Base-by-base conservation (phyloP, 1,140 invertebrate species). In the Oreohelix idahoensis region DNA sequence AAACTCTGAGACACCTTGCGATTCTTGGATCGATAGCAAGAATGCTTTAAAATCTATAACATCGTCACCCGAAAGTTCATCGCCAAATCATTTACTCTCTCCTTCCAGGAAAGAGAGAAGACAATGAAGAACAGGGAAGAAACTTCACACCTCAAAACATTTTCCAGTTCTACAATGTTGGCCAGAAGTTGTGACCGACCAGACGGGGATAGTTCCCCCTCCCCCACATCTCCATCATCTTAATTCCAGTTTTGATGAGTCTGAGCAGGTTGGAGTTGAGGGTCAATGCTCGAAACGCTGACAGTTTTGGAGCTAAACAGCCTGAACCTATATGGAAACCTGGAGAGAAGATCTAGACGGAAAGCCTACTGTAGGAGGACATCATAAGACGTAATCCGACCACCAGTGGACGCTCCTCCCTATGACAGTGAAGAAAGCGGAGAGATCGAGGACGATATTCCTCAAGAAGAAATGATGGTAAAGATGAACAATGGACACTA, bases 311-410 rank as follows among this genome's bases (percentile, higher is more conserved):
- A 23, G 49, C 79, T n/a, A 39, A 77, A 39, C 70, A 69, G 36
- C 53, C 38, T 42, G n/a, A 35, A 38, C 53, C 58, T 73, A 17
- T 78, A 84, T 42, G 26, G 23, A 36, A 63, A 69, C 38, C 85
- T 88, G 42, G 86, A 87, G 73, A 85, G 87, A 58, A 78, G 84
- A 71, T 88, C 87, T 15, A 71, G 88, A 45, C 81, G 90, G 35
- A 91, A 91, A 91, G 80, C 90, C 86, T 4, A 90, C 89, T n/a
- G 66, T 90, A 20, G 90, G 90, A 69, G n/a, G 90, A 90, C 84
- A 91, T 91, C 39, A n/a, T 58, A 4, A 81, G 90, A 0, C 70
- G 88, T 35, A 89, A 89, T 91, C 79, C 85, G 80, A 69, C 85
- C 87, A 36, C 51, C 79, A 23, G 84, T 85, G 4, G 89, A 89